Evolutionary conservation across 2,888 invertebrate species (phyloP).

Genomic region (Orthosia gracilis): DNA sequence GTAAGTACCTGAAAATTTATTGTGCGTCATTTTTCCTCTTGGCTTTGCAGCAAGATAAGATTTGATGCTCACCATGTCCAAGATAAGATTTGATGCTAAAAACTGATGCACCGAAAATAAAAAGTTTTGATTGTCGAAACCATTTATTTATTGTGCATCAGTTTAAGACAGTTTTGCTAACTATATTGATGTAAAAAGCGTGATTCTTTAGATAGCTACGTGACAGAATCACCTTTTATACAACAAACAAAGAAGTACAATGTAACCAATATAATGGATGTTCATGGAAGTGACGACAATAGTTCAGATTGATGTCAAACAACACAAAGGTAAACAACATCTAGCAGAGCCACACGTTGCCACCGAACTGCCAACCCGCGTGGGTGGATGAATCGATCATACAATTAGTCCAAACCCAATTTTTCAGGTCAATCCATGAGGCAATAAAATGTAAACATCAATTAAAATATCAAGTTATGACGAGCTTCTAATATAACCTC

Average conservation of each 20-base stretch:
- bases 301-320: conserved; percentile 73
- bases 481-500: conserved; percentile 32
- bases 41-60: conserved; percentile 39
- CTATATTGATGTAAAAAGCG: background rate
- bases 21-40: conserved; percentile 34
- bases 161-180: background rate
- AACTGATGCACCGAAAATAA: conserved; percentile 1
- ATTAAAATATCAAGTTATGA: conserved; percentile 64
- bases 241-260: conserved; percentile 51
- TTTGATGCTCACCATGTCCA: conserved; percentile 23
- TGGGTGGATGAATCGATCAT: conserved; percentile 58
- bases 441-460: conserved; percentile 63
- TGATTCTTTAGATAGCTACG: background rate
- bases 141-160: background rate
- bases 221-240: conserved; percentile 8
- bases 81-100: conserved; percentile 7
- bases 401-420: conserved; percentile 62
- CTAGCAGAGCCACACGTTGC: conserved; percentile 42
- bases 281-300: conserved; percentile 70
- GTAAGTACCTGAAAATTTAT: conserved; percentile 33
- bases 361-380: conserved; percentile 42
- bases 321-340: conserved; percentile 70
- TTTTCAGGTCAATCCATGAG: conserved; percentile 42
- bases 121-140: background rate
- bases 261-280: conserved; percentile 65